Conservation (phyloP, 2,797 vertebrate species). For the Huso huso region DNA sequence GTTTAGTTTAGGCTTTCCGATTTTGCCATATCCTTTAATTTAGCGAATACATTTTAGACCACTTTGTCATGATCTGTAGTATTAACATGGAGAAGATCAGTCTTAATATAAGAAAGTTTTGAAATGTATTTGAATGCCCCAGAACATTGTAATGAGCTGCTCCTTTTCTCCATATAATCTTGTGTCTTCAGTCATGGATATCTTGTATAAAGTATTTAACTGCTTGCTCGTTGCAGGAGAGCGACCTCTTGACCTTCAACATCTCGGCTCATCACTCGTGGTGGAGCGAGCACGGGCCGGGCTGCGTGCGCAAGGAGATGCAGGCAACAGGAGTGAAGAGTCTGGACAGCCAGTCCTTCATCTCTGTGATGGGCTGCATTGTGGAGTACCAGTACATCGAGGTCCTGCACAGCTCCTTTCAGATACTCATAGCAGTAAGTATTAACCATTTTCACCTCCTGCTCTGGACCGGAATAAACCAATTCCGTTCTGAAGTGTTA, state of each 20-base stretch:
- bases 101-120: no score
- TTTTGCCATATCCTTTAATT: no score
- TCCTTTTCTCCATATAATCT: neutral
- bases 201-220: neutral
- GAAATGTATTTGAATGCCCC: neutral
- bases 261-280: constrained; percentile 81
- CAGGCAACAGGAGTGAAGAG: constrained; percentile 46
- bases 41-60: no score
- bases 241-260: constrained; percentile 79
- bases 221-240: constrained; percentile 57
- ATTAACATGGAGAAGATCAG: no score
- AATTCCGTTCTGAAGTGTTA: no score
- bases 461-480: no score
- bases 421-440: constrained; percentile 80
- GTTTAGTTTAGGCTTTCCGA: no score
- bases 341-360: constrained; percentile 67
- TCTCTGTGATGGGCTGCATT: constrained; percentile 73
- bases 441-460: neutral
- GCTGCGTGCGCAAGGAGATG: constrained; percentile 68
- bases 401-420: constrained; percentile 73
- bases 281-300: constrained; percentile 82
- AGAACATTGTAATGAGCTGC: neutral
- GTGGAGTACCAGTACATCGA: constrained; percentile 81
- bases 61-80: no score
- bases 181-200: neutral